phyloP scores from a whole-genome alignment of 2,113 vertebrate species.

The Bubo blakistoni region DNA sequence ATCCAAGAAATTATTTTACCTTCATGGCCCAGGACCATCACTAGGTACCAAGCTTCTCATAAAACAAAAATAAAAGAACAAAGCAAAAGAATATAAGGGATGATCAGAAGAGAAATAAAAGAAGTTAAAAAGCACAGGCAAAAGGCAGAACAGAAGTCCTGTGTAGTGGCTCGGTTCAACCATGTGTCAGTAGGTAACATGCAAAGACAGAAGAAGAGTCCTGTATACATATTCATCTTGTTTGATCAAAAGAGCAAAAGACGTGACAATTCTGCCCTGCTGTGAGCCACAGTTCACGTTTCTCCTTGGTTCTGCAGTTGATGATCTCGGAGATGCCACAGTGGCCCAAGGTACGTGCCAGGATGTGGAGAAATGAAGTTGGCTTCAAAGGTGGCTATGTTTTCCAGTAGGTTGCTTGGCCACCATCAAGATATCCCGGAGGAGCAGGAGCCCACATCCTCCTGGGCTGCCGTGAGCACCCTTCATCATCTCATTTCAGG shows the following conservation, averaged over 20 bases:
- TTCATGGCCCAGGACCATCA: background rate
- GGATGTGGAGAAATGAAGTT: accelerated
- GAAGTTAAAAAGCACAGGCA: background rate
- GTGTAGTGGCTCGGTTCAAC: background rate
- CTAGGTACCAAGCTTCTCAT: accelerated
- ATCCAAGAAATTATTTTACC: background rate
- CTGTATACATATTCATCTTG: too few species aligned
- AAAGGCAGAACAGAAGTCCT: background rate
- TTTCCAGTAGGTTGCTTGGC: background rate
- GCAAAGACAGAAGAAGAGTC: background rate
- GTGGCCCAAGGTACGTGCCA: background rate
- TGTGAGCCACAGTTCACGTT: background rate
- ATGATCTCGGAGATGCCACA: background rate
- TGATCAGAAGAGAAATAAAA: background rate
- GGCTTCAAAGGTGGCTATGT: background rate
- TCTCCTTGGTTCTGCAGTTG: background rate
- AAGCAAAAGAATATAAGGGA: background rate
- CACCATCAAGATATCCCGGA: background rate
- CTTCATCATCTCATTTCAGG: background rate
- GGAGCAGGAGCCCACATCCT: background rate
- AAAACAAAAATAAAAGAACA: background rate
- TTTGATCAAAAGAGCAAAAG: background rate
- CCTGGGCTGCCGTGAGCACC: too few species aligned
- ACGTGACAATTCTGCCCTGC: background rate
- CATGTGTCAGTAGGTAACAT: background rate